Percentiles rank a stretch among this genome's conserved stretches.
These are phyloP conservation scores for Peromyscus polionotus DNA, from an alignment of 2,113 vertebrate genomes.

Conservation along the genomic window DNA sequence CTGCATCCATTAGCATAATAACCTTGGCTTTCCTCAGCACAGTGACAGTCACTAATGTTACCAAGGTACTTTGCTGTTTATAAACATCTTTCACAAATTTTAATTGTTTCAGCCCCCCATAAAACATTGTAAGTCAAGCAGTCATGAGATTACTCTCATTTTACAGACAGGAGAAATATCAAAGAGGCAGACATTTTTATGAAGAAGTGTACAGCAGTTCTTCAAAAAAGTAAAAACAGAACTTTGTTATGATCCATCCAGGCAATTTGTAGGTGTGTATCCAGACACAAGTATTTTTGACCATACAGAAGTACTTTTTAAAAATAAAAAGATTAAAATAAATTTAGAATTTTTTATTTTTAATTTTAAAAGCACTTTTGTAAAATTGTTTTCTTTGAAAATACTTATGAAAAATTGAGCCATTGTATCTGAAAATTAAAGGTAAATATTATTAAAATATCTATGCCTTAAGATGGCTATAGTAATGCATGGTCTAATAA, in stretches of 20 bases:
- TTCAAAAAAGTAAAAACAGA: neutral
- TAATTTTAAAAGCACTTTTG: neutral
- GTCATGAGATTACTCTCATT: neutral
- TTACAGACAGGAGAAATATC: conserved; percentile 11
- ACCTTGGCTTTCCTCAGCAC: neutral
- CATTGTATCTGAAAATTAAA: neutral
- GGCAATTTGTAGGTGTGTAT: neutral
- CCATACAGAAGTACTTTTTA: neutral
- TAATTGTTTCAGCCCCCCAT: conserved; percentile 39
- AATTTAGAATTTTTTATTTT: neutral
- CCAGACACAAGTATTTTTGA: conserved; percentile 16
- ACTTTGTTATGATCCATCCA: neutral
- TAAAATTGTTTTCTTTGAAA: neutral
- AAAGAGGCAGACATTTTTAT: neutral
- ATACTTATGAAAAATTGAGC: neutral
- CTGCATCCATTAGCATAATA: neutral
- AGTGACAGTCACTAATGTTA: neutral
- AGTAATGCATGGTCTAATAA: neutral
- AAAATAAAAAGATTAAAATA: conserved; percentile 19
- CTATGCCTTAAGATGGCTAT: neutral
- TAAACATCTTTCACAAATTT: conserved; percentile 32
- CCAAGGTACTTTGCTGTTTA: neutral
- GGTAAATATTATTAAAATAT: neutral
- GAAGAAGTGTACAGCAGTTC: neutral
- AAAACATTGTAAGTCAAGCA: neutral